phyloP scores from a whole-genome alignment of 2,888 invertebrate species.

The Acronicta alni region DNA sequence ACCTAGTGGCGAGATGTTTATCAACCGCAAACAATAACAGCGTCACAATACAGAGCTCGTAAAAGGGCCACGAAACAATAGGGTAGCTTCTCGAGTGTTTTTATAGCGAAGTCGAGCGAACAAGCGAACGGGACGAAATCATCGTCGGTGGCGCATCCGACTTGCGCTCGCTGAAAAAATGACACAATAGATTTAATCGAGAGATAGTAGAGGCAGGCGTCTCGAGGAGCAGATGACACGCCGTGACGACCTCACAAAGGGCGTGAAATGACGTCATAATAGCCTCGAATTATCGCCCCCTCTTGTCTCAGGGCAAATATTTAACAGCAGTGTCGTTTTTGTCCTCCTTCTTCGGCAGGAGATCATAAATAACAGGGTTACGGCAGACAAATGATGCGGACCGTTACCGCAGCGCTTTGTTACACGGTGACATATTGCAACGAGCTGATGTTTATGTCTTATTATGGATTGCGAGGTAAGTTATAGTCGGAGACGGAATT shows the following conservation, averaged over 20 bases:
- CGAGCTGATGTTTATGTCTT: slow-evolving; percentile 87
- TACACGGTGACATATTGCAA: slow-evolving; percentile 84
- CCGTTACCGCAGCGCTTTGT: slow-evolving; percentile 87
- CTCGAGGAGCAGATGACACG: slow-evolving; percentile 89
- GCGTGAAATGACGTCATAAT: slow-evolving; percentile 89
- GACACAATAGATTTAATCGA: slow-evolving; percentile 88
- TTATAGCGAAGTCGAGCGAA: slow-evolving; percentile 84
- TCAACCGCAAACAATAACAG: slow-evolving; percentile 89
- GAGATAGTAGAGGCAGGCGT: slow-evolving; percentile 87
- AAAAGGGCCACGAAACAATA: slow-evolving; percentile 87
- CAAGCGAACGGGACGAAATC: slow-evolving; percentile 85
- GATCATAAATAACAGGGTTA: slow-evolving; percentile 87
- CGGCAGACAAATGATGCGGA: slow-evolving; percentile 84
- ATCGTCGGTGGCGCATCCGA: slow-evolving; percentile 89
- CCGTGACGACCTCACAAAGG: slow-evolving; percentile 87
- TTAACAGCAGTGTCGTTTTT: slow-evolving; percentile 87
- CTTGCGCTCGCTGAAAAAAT: slow-evolving; percentile 85
- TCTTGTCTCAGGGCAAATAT: slow-evolving; percentile 89
- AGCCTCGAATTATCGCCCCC: slow-evolving; percentile 89
- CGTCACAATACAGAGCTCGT: slow-evolving; percentile 87
- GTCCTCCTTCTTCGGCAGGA: slow-evolving; percentile 83
- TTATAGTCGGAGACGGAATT: slow-evolving; percentile 71
- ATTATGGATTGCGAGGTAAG: slow-evolving; percentile 79
- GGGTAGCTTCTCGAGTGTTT: slow-evolving; percentile 84
- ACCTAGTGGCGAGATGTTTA: slow-evolving; percentile 88